Base-by-base conservation (phyloP, 2,797 vertebrate genomes). In the Melanotaenia boesemani region DNA sequence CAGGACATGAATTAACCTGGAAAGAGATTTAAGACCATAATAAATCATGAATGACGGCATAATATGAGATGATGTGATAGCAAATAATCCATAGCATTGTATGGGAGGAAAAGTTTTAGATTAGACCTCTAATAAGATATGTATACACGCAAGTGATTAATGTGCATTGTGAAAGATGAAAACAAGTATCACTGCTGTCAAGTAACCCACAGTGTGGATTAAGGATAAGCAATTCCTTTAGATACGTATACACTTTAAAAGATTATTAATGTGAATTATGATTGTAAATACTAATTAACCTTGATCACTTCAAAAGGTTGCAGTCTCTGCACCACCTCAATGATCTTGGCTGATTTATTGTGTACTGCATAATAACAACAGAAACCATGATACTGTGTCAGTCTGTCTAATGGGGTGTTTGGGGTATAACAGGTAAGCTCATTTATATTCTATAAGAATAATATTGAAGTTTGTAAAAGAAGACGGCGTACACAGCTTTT, bases 391-490 rank as follows among this genome's bases (percentile, higher is more conserved):
- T 34, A 63, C 20, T 12, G 46, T 67, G 50, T 64, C 50, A 65
- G 72, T 30, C 41, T 50, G 28, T 64, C 64, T 72, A 63, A 70
- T 58, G 54, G 18, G 62, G 8, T 64, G 56, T 71, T 71, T 11
- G 67, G 34, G 24, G 32, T 70, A 26, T 74, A 74, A 76, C 64
- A 71, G 44, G 30, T 28, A 20, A n/a, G 22, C 62, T 74, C 34
- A 57, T 83, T 81, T 70, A 57, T 34, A 74, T 72, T 76, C 26
- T 15, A 61, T 41, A 44, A 39, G 61, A 82, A 77, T 36, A 66
- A 63, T 62, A 55, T 16, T 15, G 11, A 58, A 41, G 56, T 72
- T 52, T 57, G 20, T 52, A 34, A 70, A 83, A 71, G 5, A 76
- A 82, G 34, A 72, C 11, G 2, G 37, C 28, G 16, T 10, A 65